Base-by-base conservation (phyloP, 2,888 invertebrate genomes). In the Kuschelorhynchus macadamiae region DNA sequence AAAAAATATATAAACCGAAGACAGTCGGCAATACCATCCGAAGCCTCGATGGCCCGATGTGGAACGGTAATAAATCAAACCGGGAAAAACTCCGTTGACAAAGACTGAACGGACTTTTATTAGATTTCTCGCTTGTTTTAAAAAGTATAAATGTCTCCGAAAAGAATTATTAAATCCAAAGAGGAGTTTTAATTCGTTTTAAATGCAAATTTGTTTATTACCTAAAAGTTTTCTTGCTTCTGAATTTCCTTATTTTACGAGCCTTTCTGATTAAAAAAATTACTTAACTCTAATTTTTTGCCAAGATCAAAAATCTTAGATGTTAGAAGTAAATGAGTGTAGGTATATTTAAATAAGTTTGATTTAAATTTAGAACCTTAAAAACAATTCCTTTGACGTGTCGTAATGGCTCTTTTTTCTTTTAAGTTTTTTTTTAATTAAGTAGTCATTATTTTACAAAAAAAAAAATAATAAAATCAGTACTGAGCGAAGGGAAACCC, bases 41-140 rank as follows among this genome's bases (percentile, higher is more conserved):
- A 60, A 66, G n/a, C n/a, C n/a, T n/a, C 60, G 66, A 59, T 57
- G 32, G 21, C 39, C n/a, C n/a, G 55, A 5, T 12, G 16, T 42
- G 47, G 59, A 52, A 59, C 20, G 17, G 59, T 60, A 66, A 66
- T 66, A 66, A 66, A 66, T 66, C 66, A 66, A 60, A 66, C 21
- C n/a, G 12, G 30, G 55, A 66, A 59, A 66, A 52, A 53, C 32
- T 32, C 36, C 32, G 59, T 52, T 52, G 66, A 66, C 66, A 66
- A 66, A 66, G 60, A 66, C 66, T 53, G 39, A 66, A 30, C 66
- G 67, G 33, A 67, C 47, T 67, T 63, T 67, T 67, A 67, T 67
- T 67, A 67, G 63, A 62, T 67, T 67, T 67, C 39, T 52, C 57
- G 50, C 39, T 39, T 52, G 41, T 53, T 42, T 63, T 67, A 57